A percentile compares a stretch with the other conserved stretches of the same genome.
Evolutionary conservation across 2,797 vertebrate genomes (phyloP).

Genomic region (Hemibagrus guttatus): DNA sequence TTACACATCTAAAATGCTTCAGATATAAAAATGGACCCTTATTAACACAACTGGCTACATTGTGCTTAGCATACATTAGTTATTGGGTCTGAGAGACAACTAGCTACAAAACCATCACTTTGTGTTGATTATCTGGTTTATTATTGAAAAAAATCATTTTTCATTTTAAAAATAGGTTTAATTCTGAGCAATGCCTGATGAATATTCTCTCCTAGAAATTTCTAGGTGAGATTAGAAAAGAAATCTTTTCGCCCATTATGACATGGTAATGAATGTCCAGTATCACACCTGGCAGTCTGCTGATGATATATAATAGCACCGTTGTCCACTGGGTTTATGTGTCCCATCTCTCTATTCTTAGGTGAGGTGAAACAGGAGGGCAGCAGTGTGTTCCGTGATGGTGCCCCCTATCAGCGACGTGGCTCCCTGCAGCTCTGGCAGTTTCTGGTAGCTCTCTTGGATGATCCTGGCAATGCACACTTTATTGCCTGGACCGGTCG

Average conservation of each 20-base stretch:
- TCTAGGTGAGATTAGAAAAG: neutral
- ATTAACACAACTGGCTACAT: neutral
- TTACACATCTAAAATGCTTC: neutral
- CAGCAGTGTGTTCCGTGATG: slow-evolving; percentile 80
- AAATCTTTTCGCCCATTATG: neutral
- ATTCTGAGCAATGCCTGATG: neutral
- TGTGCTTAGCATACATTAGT: neutral
- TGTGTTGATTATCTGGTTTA: neutral
- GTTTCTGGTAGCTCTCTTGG: slow-evolving; percentile 90
- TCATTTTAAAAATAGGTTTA: neutral
- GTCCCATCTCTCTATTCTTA: slow-evolving; percentile 50
- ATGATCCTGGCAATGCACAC: slow-evolving; percentile 90
- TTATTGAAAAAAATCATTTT: neutral
- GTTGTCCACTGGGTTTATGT: neutral
- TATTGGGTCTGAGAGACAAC: neutral
- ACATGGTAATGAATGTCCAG: neutral
- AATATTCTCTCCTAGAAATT: neutral
- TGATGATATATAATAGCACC: neutral
- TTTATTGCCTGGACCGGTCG: slow-evolving; percentile 98
- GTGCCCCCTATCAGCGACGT: slow-evolving; percentile 90
- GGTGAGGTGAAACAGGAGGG: slow-evolving; percentile 93
- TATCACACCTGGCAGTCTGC: no score
- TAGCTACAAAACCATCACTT: neutral
- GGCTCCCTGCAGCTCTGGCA: slow-evolving; percentile 98
- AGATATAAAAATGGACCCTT: neutral